These are phyloP conservation scores for Scaptomyza tumidula DNA, from an alignment of 2,888 invertebrate genomes.

Conservation along the genomic window DNA sequence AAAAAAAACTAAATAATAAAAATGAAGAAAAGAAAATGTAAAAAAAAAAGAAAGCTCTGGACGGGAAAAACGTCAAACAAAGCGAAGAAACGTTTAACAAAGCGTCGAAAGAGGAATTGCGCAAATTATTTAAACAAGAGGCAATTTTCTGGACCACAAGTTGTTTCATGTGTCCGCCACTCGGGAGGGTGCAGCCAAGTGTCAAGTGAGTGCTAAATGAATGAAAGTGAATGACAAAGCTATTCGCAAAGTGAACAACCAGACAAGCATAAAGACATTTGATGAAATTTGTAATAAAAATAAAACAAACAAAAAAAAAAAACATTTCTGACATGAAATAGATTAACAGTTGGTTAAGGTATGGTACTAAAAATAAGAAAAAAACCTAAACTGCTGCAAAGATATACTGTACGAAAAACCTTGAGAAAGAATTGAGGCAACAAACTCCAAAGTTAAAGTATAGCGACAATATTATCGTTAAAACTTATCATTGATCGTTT, in stretches of 20 bases:
- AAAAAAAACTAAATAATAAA: conserved; percentile 16
- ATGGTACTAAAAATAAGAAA: neutral
- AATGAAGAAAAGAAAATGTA: conserved; percentile 8
- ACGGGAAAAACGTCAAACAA: conserved; percentile 46
- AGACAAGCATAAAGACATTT: neutral
- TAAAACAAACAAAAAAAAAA: neutral
- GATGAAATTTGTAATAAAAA: neutral
- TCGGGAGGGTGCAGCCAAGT: neutral
- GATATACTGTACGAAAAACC: neutral
- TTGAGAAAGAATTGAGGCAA: neutral
- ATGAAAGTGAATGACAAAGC: conserved; percentile 14
- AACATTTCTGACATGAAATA: neutral
- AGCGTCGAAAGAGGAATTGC: conserved; percentile 43
- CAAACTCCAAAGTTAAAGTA: conserved; percentile 6
- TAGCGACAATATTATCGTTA: conserved; percentile 50
- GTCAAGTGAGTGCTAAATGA: conserved; percentile 14
- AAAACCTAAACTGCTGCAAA: neutral
- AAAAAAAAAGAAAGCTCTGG: neutral
- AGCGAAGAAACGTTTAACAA: conserved; percentile 49
- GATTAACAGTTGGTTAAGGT: neutral
- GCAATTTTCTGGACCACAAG: conserved; percentile 53
- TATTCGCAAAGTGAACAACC: neutral
- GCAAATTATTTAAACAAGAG: conserved; percentile 70
- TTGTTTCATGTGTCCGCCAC: neutral
- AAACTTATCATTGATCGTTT: conserved; percentile 75